phyloP scores from a whole-genome alignment of 1,140 invertebrate species.

The Metopolophium dirhodum region DNA sequence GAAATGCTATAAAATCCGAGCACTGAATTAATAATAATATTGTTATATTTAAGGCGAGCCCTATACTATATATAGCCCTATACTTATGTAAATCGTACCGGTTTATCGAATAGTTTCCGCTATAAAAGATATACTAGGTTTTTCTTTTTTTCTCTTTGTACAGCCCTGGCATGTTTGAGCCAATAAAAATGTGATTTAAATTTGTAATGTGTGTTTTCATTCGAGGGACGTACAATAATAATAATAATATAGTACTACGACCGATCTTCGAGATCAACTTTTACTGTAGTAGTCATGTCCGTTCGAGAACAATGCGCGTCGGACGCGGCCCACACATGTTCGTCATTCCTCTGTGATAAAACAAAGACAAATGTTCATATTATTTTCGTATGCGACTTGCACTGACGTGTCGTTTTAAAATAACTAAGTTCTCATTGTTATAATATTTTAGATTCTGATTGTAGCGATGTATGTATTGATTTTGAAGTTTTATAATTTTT shows the following conservation, averaged over 20 bases:
- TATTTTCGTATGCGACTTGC: background rate
- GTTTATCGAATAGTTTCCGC: constrained; percentile 11
- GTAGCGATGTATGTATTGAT: background rate
- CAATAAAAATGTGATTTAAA: background rate
- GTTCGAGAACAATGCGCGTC: background rate
- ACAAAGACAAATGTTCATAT: background rate
- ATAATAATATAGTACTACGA: too few species aligned
- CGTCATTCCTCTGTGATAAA: background rate
- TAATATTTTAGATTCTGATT: background rate
- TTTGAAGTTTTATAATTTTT: background rate
- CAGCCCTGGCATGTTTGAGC: background rate
- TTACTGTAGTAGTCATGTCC: background rate
- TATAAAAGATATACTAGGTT: background rate
- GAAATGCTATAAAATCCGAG: too few species aligned
- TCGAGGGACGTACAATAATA: background rate
- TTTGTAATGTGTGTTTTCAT: background rate
- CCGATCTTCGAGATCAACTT: background rate
- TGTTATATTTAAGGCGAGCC: too few species aligned
- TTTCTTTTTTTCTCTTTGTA: background rate
- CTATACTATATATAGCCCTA: too few species aligned
- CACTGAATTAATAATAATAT: too few species aligned
- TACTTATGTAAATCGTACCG: constrained; percentile 12
- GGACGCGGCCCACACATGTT: background rate
- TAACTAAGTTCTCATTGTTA: background rate
- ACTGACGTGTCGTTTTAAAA: background rate